Conservation (phyloP, 1,140 invertebrate species). For the Pteromalus puparum region DNA sequence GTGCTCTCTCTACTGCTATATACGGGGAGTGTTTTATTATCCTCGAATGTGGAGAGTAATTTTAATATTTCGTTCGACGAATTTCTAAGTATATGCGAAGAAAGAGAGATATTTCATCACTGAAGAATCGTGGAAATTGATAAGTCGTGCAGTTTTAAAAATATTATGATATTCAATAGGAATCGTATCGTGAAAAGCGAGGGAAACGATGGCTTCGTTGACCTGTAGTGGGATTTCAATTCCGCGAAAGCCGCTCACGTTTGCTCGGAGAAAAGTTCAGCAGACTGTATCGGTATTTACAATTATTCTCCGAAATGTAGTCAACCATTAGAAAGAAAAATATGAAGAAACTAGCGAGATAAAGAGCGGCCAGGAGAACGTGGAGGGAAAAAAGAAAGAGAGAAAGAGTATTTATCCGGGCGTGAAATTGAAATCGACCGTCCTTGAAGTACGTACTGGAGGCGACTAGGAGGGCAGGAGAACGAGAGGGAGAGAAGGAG, state of each 20-base stretch:
- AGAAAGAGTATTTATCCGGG: conserved; percentile 43
- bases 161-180: background rate
- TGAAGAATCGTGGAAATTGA: background rate
- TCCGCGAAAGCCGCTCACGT: background rate
- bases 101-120: too few relatives aligned
- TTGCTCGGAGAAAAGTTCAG: background rate
- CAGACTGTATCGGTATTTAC: conserved; percentile 24
- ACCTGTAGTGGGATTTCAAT: background rate
- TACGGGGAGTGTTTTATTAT: background rate
- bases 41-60: background rate
- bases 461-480: background rate
- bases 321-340: conserved; percentile 34
- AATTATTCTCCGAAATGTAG: conserved; percentile 24
- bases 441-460: conserved; percentile 47
- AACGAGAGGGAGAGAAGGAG: background rate
- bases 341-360: conserved; percentile 38
- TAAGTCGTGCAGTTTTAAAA: background rate
- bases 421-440: conserved; percentile 51
- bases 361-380: background rate
- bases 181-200: background rate
- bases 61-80: conserved; percentile 5
- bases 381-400: background rate
- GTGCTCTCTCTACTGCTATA: background rate
- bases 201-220: background rate
- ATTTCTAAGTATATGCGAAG: background rate